Evolutionary conservation across 2,888 invertebrate genomes (phyloP).

Genomic region (Atethmia centrago): DNA sequence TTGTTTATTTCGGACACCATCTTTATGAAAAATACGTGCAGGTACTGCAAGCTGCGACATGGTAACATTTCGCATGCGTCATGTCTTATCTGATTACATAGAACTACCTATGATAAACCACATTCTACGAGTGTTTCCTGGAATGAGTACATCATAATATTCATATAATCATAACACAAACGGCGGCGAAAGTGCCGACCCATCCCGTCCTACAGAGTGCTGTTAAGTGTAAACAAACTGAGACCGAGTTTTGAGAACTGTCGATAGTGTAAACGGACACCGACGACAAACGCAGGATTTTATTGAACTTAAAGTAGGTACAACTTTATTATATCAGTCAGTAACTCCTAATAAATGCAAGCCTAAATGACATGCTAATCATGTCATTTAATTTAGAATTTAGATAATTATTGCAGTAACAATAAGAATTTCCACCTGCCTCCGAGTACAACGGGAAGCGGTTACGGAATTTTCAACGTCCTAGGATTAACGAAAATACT

Average conservation of each 20-base stretch:
- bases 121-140: conserved; percentile 47
- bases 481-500: conserved; percentile 1
- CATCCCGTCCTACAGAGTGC: conserved; percentile 63
- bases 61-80: conserved; percentile 28
- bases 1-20: background rate
- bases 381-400: background rate
- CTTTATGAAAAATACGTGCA: background rate
- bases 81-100: conserved; percentile 43
- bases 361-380: too few species aligned
- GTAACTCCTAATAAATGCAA: background rate
- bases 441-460: background rate
- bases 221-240: conserved; percentile 72
- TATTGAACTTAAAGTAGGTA: conserved; percentile 16
- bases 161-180: conserved; percentile 33
- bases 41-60: conserved; percentile 8
- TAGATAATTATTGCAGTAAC: background rate
- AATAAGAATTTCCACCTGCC: background rate
- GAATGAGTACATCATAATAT: conserved; percentile 37
- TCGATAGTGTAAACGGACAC: conserved; percentile 69
- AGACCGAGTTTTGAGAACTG: conserved; percentile 70
- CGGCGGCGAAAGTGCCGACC: conserved; percentile 53
- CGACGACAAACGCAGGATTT: conserved; percentile 52
- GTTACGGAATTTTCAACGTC: background rate
- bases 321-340: conserved; percentile 34
- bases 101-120: conserved; percentile 32